Evolutionary conservation across 1,140 invertebrate species (phyloP).

Genomic region (Diabrotica undecimpunctata): DNA sequence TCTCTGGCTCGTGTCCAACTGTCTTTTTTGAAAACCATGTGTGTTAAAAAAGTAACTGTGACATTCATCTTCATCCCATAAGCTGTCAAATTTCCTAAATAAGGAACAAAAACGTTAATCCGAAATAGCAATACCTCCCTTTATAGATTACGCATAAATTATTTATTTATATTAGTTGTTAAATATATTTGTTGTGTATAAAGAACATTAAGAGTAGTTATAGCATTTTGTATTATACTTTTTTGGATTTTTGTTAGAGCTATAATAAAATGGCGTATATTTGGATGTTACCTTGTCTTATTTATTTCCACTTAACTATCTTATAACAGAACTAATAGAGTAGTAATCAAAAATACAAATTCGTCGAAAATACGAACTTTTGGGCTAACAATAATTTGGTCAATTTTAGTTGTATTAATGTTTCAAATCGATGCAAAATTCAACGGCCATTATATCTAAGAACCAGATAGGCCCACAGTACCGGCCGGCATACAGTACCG

Average conservation of each 20-base stretch:
- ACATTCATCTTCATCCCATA: background rate
- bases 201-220: slow-evolving; percentile 33
- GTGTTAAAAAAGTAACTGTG: no score
- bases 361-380: no score
- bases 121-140: slow-evolving; percentile 24
- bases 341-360: no score
- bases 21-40: no score
- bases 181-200: slow-evolving; percentile 46
- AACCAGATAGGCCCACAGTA: no score
- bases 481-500: no score
- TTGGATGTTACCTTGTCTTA: slow-evolving; percentile 46
- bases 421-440: no score
- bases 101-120: background rate
- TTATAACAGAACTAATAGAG: no score
- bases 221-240: slow-evolving; percentile 49
- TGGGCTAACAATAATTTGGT: no score
- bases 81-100: background rate
- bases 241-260: slow-evolving; percentile 47
- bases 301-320: slow-evolving; percentile 14
- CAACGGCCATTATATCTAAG: no score
- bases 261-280: slow-evolving; percentile 51
- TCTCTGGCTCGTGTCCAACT: no score
- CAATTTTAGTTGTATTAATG: no score
- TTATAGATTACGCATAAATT: slow-evolving; percentile 12
- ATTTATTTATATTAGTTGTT: slow-evolving; percentile 21